Evolutionary conservation across 2,113 vertebrate species (phyloP), one percentile per base, ranked within the genome.

Genomic region (Motacilla tschutschensis): DNA sequence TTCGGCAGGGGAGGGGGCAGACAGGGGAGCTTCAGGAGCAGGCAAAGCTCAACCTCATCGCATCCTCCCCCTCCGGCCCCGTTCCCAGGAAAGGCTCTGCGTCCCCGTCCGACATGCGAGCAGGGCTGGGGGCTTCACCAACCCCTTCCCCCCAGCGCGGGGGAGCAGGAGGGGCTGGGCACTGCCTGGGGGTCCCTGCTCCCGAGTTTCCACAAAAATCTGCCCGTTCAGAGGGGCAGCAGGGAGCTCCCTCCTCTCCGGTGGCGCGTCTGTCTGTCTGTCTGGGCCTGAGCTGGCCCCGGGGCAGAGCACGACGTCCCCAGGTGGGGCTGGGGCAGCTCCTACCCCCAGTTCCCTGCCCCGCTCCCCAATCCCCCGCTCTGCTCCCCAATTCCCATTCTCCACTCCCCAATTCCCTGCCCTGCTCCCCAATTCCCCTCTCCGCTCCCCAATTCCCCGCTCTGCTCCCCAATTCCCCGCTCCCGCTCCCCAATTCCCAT

Each of bases 351-450:
- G 0, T 1, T 43, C 18, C 25, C 8, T 3, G 9, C 7, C 0
- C 24, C 5, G 0, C 31, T 15, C 14, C 6, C 8, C 66, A 41
- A 2, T 26, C 33, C 9, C 3, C 31, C 4, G 2, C 14, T 8
- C 17, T 2, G 0, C 4, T 21, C 41, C 38, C 31, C 29, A 19
- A 1, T 25, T 41, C 28, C 47, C 26, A 12, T 8, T 24, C 8
- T 11, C 18, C 5, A 0, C 5, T 14, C 21, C n/a, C 8, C 41
- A 1, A 0, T 19, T 20, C 12, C 16, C 8, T 3, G 1, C 26
- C 22, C 48, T 10, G 0, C 35, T 28, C 48, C 22, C 47, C 16
- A 1, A 0, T 54, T 53, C 16, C 17, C 17, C 0, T 1, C 26
- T 9, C 9, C 8, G 0, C 31, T 11, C 12, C 29, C 29, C 20